Conservation (phyloP, 1,140 invertebrate species). For the Oncopeltus fasciatus region DNA sequence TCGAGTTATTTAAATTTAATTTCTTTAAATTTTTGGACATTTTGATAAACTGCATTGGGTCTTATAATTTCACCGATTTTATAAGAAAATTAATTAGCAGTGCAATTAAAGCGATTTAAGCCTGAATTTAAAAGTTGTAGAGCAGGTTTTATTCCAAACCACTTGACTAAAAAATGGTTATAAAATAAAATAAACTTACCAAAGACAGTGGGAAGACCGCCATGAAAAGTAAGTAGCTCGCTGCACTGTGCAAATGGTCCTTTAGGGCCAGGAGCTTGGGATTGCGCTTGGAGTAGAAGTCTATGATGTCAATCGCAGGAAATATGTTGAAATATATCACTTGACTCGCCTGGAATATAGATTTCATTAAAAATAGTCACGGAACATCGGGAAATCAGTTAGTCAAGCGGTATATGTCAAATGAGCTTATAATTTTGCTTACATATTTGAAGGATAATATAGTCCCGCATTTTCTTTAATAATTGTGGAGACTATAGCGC, state of each 20-base stretch:
- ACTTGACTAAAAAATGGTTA: neutral
- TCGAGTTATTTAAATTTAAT: neutral
- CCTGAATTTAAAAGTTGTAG: too few relatives aligned
- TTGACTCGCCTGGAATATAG: neutral
- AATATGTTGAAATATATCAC: neutral
- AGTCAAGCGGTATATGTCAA: too few relatives aligned
- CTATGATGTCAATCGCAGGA: neutral
- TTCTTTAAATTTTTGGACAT: neutral
- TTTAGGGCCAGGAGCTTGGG: neutral
- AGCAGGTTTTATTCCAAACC: neutral
- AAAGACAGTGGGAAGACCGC: neutral
- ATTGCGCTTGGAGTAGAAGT: neutral
- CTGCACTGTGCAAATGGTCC: neutral
- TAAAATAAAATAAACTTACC: neutral
- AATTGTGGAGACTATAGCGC: too few relatives aligned
- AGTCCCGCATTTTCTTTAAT: too few relatives aligned
- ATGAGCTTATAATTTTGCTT: too few relatives aligned
- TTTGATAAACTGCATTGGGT: neutral
- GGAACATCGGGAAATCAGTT: too few relatives aligned
- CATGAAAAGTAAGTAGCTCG: neutral
- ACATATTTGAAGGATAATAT: too few relatives aligned
- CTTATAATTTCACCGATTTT: neutral
- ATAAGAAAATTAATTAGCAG: neutral
- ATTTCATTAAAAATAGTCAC: too few relatives aligned
- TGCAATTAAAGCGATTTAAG: neutral